These are phyloP conservation scores for Aurelia coerulea DNA, from an alignment of 30 jellyfish, hydroid and myxozoan genomes.

Conservation along the genomic window DNA sequence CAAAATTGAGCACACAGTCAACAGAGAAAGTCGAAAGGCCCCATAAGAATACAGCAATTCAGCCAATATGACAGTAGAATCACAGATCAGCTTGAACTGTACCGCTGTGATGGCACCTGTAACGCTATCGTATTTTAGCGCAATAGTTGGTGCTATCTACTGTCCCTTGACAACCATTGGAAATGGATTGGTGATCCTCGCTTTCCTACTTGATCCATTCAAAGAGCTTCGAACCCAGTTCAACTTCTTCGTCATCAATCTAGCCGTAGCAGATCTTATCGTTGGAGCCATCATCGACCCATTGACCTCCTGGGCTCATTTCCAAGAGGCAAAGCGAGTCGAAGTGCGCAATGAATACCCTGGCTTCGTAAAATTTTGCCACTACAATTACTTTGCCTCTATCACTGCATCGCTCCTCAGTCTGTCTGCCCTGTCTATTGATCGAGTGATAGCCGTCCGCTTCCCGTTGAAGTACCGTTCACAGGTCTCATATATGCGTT, in stretches of 20 bases:
- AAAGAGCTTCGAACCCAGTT: constrained; percentile 70
- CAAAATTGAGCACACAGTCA: too few species aligned
- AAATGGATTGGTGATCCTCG: constrained; percentile 49
- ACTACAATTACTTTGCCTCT: constrained; percentile 54
- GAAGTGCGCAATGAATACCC: constrained; percentile 39
- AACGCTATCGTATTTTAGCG: constrained; percentile 47
- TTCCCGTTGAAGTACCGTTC: constrained; percentile 58
- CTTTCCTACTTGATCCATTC: constrained; percentile 58
- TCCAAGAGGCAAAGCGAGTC: constrained; percentile 54
- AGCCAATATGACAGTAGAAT: constrained; percentile 32
- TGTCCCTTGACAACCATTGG: constrained; percentile 63
- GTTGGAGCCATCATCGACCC: constrained; percentile 65
- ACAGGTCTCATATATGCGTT: constrained; percentile 31
- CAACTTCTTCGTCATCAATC: constrained; percentile 64
- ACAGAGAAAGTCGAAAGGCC: too few species aligned
- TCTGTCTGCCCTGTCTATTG: constrained; percentile 63
- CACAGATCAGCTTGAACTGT: constrained; percentile 55
- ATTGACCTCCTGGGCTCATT: constrained; percentile 55
- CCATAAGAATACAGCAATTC: too few species aligned
- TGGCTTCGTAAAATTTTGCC: constrained; percentile 34
- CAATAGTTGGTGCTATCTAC: constrained; percentile 25
- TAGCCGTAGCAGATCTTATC: constrained; percentile 70
- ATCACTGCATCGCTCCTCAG: constrained; percentile 62
- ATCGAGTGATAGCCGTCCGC: constrained; percentile 66
- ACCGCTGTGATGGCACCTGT: constrained; percentile 56